Percentiles rank a stretch among this genome's conserved stretches.
phyloP scores from a whole-genome alignment of 2,113 vertebrate species.

The Alethe castanea region DNA sequence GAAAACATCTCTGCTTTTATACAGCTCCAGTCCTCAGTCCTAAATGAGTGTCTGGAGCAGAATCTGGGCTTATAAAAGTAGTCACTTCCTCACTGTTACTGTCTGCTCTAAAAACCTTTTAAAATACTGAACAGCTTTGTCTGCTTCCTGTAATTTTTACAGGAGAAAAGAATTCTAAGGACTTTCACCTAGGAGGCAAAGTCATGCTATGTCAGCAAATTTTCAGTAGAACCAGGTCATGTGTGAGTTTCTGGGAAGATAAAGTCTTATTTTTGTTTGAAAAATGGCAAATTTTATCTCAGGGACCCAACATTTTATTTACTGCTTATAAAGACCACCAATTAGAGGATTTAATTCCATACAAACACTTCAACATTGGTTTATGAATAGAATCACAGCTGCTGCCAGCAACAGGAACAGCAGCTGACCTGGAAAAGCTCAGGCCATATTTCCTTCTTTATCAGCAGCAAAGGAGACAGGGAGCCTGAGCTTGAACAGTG shows the following conservation, averaged over 20 bases:
- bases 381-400: not conserved
- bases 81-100: not conserved
- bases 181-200: not conserved
- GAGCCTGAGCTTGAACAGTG: not conserved
- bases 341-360: not conserved
- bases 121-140: not conserved
- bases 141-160: not conserved
- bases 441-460: not conserved
- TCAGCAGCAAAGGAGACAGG: not conserved
- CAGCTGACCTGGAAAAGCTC: not conserved
- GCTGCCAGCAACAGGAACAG: not conserved
- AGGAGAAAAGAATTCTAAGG: not conserved
- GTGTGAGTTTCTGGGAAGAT: not conserved
- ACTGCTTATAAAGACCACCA: not conserved
- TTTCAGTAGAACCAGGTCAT: not conserved
- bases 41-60: constrained; percentile 16
- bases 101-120: not conserved
- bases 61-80: not conserved
- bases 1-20: not conserved
- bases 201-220: not conserved
- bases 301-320: not conserved
- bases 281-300: not conserved
- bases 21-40: not conserved
- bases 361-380: not conserved
- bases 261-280: not conserved